Evolutionary conservation across 1,140 invertebrate genomes (phyloP).

Genomic region (Dendroctonus valens): DNA sequence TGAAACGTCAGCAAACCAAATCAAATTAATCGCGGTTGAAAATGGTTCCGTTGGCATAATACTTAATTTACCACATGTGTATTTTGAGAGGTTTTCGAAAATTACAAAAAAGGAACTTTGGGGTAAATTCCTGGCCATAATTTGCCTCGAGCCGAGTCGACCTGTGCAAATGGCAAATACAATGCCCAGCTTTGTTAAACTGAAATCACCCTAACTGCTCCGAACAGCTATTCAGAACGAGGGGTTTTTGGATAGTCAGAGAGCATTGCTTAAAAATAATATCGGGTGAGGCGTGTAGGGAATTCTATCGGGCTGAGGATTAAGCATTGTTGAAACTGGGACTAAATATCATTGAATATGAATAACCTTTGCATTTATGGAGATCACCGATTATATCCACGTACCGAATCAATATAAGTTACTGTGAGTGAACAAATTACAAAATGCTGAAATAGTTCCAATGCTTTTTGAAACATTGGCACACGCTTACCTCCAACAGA

Average conservation of each 20-base stretch:
- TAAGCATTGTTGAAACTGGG: background rate
- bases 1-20: too few species aligned
- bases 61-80: conserved; percentile 19
- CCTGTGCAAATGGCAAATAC: conserved; percentile 38
- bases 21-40: background rate
- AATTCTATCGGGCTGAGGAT: background rate
- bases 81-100: conserved; percentile 20
- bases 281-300: conserved; percentile 1
- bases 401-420: too few species aligned
- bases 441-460: too few species aligned
- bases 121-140: conserved; percentile 35
- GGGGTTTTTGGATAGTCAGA: conserved; percentile 25
- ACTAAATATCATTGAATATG: conserved; percentile 7
- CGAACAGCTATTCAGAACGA: conserved; percentile 41
- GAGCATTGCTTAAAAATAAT: conserved; percentile 14
- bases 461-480: too few species aligned
- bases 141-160: conserved; percentile 33
- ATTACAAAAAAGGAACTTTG: conserved; percentile 14
- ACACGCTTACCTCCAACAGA: too few species aligned
- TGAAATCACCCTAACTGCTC: conserved; percentile 32
- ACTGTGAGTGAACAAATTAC: too few species aligned
- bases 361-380: background rate
- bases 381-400: too few species aligned
- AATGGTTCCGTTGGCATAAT: conserved; percentile 3
- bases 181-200: conserved; percentile 41